A percentile compares a stretch with the other conserved stretches of the same genome.
These are phyloP conservation scores for Phylloscopus trochilus DNA, from an alignment of 2,113 vertebrate genomes.

Conservation along the genomic window DNA sequence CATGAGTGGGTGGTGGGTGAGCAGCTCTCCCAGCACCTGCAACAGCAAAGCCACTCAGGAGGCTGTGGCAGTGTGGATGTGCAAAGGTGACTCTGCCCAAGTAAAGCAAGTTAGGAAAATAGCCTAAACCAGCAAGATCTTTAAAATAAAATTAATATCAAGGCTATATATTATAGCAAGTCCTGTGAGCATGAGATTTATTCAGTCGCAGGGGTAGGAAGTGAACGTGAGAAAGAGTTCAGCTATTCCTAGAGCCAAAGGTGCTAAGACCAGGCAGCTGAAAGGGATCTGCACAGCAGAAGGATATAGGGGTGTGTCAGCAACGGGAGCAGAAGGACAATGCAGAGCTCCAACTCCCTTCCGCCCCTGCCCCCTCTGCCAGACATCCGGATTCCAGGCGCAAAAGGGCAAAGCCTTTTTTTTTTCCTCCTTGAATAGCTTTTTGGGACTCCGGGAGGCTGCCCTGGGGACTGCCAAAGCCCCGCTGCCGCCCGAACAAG, in stretches of 20 bases:
- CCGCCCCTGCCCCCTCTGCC: conserved; percentile 33
- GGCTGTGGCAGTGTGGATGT: not conserved
- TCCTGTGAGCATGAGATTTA: not conserved
- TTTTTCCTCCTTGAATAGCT: not conserved
- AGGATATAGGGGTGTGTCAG: not conserved
- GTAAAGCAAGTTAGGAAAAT: not conserved
- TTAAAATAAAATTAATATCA: not conserved
- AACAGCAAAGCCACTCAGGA: conserved; percentile 53
- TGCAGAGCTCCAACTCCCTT: conserved; percentile 34
- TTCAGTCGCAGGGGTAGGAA: not conserved
- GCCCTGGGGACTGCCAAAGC: conserved; percentile 24
- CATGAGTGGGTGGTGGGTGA: not conserved
- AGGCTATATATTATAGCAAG: not conserved
- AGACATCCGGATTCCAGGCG: conserved; percentile 68
- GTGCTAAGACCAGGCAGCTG: not conserved
- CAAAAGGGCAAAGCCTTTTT: conserved; percentile 50
- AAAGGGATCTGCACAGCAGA: not conserved
- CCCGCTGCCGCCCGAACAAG: not conserved
- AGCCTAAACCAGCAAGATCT: not conserved
- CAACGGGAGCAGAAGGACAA: not conserved
- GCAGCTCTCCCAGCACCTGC: conserved; percentile 6
- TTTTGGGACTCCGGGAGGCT: conserved; percentile 29
- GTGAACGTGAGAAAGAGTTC: not conserved
- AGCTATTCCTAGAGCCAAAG: not conserved
- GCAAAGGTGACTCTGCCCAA: not conserved